phyloP scores from a whole-genome alignment of 1,140 invertebrate species.

The Drosophila arizonae region DNA sequence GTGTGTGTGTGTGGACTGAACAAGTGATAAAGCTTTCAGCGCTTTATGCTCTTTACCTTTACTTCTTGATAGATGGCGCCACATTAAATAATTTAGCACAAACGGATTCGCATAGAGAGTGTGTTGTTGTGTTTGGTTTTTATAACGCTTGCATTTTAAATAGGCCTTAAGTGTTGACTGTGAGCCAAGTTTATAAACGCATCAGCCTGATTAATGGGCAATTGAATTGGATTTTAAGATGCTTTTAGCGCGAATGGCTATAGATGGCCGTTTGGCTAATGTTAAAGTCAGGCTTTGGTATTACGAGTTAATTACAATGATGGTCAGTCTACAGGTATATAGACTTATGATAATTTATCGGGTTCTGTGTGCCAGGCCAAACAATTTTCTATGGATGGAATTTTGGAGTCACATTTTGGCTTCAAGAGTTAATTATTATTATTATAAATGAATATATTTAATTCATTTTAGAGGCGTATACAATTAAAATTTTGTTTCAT shows the following conservation, averaged over 20 bases:
- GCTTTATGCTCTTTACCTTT: not conserved
- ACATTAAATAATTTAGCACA: conserved; percentile 30
- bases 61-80: conserved; percentile 38
- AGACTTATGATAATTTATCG: no score
- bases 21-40: conserved; percentile 20
- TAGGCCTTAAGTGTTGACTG: conserved; percentile 6
- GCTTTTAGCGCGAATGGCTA: conserved; percentile 1
- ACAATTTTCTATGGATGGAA: conserved; percentile 13
- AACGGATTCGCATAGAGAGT: conserved; percentile 7
- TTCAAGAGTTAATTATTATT: no score
- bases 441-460: no score
- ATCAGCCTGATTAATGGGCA: conserved; percentile 15
- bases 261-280: conserved; percentile 24
- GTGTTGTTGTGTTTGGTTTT: not conserved
- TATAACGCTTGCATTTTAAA: conserved; percentile 25
- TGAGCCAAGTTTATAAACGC: conserved; percentile 16
- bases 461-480: no score
- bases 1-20: no score
- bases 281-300: not conserved
- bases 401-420: not conserved
- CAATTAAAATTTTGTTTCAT: no score
- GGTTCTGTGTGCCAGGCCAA: no score
- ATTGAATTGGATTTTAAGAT: conserved; percentile 10
- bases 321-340: no score
- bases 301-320: no score